Conservation (phyloP, 2,113 vertebrate species). For the Tonatia bakeri region DNA sequence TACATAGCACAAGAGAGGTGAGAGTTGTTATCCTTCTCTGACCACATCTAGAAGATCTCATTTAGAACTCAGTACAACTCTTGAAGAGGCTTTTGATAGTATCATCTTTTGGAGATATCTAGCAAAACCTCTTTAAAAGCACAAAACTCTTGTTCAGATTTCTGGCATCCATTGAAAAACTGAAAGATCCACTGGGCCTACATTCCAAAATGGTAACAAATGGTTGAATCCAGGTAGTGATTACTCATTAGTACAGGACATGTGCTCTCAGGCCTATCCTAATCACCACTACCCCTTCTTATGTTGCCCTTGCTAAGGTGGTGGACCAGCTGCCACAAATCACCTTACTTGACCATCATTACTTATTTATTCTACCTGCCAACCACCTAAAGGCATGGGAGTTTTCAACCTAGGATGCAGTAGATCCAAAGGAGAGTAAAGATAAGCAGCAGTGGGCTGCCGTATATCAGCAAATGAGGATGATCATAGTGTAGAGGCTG, state of each 20-base stretch:
- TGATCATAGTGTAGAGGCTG: not conserved
- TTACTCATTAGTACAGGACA: not conserved
- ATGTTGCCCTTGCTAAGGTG: not conserved
- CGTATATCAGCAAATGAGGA: not conserved
- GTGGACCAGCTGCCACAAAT: not conserved
- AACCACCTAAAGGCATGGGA: not conserved
- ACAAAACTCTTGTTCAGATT: not conserved
- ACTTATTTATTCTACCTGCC: not conserved
- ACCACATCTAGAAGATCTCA: not conserved
- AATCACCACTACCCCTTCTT: not conserved
- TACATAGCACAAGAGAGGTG: not conserved
- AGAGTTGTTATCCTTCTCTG: not conserved
- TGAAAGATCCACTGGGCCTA: not conserved
- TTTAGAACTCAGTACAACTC: not conserved
- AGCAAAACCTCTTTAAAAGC: constrained; percentile 25
- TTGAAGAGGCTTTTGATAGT: not conserved
- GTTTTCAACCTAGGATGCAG: not conserved
- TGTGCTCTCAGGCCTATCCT: not conserved
- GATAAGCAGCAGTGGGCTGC: not conserved
- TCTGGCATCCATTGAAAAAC: not conserved
- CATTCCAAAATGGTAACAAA: not conserved
- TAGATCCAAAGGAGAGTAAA: not conserved
- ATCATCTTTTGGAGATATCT: not conserved
- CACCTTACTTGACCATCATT: not conserved
- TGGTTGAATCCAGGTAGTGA: not conserved